Evolutionary conservation across 2,113 vertebrate species (phyloP).

Genomic region (Rhizomys pruinosus): DNA sequence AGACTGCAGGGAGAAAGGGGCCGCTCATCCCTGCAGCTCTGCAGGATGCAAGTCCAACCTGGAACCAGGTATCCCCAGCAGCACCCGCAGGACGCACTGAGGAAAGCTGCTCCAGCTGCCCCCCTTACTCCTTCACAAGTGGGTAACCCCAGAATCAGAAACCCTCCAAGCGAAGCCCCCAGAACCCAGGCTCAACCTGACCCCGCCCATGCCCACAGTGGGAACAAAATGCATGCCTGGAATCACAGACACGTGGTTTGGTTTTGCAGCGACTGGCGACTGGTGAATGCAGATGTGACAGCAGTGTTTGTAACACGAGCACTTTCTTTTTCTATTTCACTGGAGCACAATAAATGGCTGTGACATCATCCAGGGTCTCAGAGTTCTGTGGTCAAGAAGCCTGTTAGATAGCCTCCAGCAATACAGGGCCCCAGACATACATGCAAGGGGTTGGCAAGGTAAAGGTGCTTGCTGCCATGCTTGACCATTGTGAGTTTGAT

Average conservation of each 20-base stretch:
- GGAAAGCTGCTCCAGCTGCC: constrained; percentile 58
- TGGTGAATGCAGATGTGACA: constrained; percentile 53
- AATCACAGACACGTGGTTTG: constrained; percentile 71
- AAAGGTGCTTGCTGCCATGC: neutral
- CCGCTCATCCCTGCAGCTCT: constrained; percentile 11
- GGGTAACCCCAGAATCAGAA: constrained; percentile 65
- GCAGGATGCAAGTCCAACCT: constrained; percentile 6
- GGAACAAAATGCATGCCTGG: constrained; percentile 73
- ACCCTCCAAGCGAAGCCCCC: constrained; percentile 43
- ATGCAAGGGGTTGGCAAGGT: neutral
- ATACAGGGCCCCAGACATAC: neutral
- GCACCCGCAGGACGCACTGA: constrained; percentile 53
- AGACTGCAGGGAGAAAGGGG: neutral
- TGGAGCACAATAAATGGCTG: constrained; percentile 82
- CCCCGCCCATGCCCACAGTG: constrained; percentile 41
- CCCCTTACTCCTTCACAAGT: constrained; percentile 53
- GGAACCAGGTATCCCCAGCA: constrained; percentile 39
- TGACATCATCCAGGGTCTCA: constrained; percentile 33
- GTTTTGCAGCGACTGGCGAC: constrained; percentile 66
- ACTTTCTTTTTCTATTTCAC: constrained; percentile 79
- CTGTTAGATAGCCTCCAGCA: accelerated
- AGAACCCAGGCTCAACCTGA: constrained; percentile 61
- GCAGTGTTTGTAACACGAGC: constrained; percentile 67
- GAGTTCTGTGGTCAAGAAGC: neutral
- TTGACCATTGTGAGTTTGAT: neutral